Percentiles rank a stretch among this genome's conserved stretches.
These are phyloP conservation scores for Drosophila baimaii DNA, from an alignment of 1,140 invertebrate genomes.

Conservation along the genomic window DNA sequence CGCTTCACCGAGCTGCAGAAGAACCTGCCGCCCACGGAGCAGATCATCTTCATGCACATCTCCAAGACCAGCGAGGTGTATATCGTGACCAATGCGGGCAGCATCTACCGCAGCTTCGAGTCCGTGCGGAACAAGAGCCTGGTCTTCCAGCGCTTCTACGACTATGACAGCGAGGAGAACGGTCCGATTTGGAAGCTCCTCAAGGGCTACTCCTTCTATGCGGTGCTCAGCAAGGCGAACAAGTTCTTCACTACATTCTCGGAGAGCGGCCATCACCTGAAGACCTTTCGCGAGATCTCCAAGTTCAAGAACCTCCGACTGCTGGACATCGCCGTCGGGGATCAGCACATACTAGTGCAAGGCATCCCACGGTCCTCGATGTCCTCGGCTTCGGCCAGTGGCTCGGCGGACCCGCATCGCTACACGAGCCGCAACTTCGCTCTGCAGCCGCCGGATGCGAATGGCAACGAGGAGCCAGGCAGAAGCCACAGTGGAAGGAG, in stretches of 20 bases:
- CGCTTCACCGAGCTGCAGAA: conserved; percentile 80
- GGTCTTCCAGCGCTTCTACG: conserved; percentile 81
- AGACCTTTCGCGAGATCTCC: conserved; percentile 84
- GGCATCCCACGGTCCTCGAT: conserved; percentile 73
- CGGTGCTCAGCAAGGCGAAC: conserved; percentile 79
- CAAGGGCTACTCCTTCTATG: conserved; percentile 78
- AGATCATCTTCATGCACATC: conserved; percentile 83
- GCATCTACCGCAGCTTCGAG: conserved; percentile 80
- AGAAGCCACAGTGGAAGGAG: conserved; percentile 56
- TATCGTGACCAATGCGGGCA: conserved; percentile 80
- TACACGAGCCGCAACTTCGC: conserved; percentile 66
- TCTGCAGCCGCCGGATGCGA: conserved; percentile 51
- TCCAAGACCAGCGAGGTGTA: conserved; percentile 83
- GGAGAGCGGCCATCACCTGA: conserved; percentile 82
- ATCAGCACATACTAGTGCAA: conserved; percentile 80
- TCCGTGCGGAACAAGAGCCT: conserved; percentile 78
- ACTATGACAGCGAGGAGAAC: conserved; percentile 83
- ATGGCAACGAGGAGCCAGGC: conserved; percentile 47
- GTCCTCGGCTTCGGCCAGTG: conserved; percentile 52
- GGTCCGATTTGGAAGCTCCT: conserved; percentile 83
- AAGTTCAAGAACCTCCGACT: conserved; percentile 81
- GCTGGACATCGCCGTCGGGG: conserved; percentile 79
- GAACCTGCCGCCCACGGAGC: conserved; percentile 73
- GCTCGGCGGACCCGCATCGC: conserved; percentile 53
- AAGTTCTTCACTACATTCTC: conserved; percentile 83